These are phyloP conservation scores for Syngnathus typhle DNA, from an alignment of 2,113 vertebrate species.

Conservation along the genomic window DNA sequence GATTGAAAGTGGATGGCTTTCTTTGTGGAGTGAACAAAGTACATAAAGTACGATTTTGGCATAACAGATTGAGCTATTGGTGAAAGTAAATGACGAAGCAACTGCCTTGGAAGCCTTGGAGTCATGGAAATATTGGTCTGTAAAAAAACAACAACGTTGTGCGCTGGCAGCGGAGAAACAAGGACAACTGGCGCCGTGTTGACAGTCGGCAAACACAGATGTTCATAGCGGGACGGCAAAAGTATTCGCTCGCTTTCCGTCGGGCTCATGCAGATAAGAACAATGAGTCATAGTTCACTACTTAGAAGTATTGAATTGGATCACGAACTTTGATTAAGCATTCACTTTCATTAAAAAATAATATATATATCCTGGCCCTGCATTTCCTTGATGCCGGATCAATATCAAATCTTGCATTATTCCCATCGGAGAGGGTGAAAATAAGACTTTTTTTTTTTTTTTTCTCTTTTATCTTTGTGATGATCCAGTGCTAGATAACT, in stretches of 20 bases:
- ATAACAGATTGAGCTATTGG: too few relatives aligned
- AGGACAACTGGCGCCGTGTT: conserved; percentile 56
- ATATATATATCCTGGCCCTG: background rate
- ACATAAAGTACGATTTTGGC: too few relatives aligned
- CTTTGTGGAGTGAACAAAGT: too few relatives aligned
- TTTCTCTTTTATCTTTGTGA: conserved; percentile 47
- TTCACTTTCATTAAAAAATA: background rate
- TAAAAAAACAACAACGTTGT: conserved; percentile 53
- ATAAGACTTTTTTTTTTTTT: conserved; percentile 53
- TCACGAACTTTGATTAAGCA: too few relatives aligned
- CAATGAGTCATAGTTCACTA: background rate
- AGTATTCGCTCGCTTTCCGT: conserved; percentile 50
- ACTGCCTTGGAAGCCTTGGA: too few relatives aligned
- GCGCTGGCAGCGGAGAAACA: conserved; percentile 47
- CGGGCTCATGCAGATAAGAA: conserved; percentile 24
- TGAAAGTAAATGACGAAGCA: too few relatives aligned
- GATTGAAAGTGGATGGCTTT: too few relatives aligned
- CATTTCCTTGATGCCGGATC: background rate
- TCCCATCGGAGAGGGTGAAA: conserved; percentile 61
- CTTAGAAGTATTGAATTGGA: background rate
- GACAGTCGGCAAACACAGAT: conserved; percentile 68
- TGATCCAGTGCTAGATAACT: conserved; percentile 51
- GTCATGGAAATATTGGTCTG: too few relatives aligned
- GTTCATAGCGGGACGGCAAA: conserved; percentile 62
- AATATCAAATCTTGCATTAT: conserved; percentile 39